phyloP scores from a whole-genome alignment of 1,140 invertebrate species.

The Drosophila nannoptera region DNA sequence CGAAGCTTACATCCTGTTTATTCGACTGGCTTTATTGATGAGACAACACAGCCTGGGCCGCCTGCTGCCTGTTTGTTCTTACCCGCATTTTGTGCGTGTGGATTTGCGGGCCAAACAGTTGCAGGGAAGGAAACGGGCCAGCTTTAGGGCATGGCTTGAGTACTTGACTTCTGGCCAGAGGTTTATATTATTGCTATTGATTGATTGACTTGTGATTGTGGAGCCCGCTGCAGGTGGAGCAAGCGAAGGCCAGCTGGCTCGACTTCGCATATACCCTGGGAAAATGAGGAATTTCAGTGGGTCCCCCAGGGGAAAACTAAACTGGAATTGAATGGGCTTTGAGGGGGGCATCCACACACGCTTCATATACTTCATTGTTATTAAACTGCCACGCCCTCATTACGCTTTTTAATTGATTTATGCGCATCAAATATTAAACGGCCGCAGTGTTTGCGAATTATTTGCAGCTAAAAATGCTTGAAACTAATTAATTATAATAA shows the following conservation, averaged over 20 bases:
- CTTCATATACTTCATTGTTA: slow-evolving; percentile 4
- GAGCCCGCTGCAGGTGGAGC: slow-evolving; percentile 1
- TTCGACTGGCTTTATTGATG: slow-evolving; percentile 74
- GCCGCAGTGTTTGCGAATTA: slow-evolving; percentile 5
- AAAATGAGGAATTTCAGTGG: too few species aligned
- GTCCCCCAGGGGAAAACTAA: slow-evolving; percentile 31
- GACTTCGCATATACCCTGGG: too few species aligned
- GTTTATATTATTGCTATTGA: slow-evolving; percentile 49
- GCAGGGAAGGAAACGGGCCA: slow-evolving; percentile 47
- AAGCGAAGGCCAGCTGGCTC: too few species aligned
- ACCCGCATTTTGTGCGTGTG: slow-evolving; percentile 41
- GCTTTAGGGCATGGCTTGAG: slow-evolving; percentile 28
- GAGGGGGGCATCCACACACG: too few species aligned
- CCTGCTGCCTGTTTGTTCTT: slow-evolving; percentile 24
- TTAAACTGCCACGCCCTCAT: too few species aligned
- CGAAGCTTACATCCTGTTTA: slow-evolving; percentile 70
- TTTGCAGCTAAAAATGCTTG: slow-evolving; percentile 33
- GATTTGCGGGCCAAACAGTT: slow-evolving; percentile 72
- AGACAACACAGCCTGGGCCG: slow-evolving; percentile 38
- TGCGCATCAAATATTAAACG: slow-evolving; percentile 64
- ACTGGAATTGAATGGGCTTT: slow-evolving; percentile 64
- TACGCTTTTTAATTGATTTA: slow-evolving; percentile 65
- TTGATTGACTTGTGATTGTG: slow-evolving; percentile 53
- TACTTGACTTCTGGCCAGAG: slow-evolving; percentile 52
- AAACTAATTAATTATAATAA: slow-evolving; percentile 55